Conservation (phyloP, 2,888 invertebrate genomes). For the Hyposoter didymator region DNA sequence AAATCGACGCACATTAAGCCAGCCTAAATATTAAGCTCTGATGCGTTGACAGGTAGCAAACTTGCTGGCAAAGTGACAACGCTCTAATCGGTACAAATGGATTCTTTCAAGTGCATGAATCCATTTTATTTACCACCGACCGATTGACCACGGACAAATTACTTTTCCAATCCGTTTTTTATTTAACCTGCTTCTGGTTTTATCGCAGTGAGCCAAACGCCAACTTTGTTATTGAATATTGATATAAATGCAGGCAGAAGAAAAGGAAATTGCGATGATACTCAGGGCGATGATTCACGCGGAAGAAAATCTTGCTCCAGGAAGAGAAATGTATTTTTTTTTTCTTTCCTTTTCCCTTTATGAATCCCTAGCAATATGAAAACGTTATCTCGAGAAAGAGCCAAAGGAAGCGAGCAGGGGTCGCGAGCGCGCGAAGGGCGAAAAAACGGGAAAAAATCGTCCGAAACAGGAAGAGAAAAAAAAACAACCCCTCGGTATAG, state of each 20-base stretch:
- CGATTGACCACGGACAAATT: neutral
- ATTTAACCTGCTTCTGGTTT: neutral
- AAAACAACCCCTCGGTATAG: slow-evolving; percentile 77
- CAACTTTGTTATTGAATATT: neutral
- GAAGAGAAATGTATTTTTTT: neutral
- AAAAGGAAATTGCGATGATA: neutral
- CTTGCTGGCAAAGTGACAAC: neutral
- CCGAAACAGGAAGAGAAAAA: slow-evolving; percentile 69
- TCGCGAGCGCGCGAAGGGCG: slow-evolving; percentile 24
- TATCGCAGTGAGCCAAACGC: neutral
- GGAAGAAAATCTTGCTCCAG: neutral
- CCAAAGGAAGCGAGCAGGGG: slow-evolving; percentile 33
- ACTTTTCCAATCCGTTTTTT: neutral
- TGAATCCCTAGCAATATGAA: neutral
- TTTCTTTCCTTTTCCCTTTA: neutral
- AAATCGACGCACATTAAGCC: neutral
- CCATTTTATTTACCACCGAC: neutral
- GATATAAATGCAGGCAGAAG: neutral
- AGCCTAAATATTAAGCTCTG: neutral
- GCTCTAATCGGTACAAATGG: neutral
- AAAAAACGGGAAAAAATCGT: slow-evolving; percentile 45
- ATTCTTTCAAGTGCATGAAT: neutral
- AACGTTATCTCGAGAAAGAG: slow-evolving; percentile 17
- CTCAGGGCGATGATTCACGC: neutral
- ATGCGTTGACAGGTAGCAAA: neutral